Conservation (phyloP, 2,113 vertebrate genomes). For the Verasper variegatus region DNA sequence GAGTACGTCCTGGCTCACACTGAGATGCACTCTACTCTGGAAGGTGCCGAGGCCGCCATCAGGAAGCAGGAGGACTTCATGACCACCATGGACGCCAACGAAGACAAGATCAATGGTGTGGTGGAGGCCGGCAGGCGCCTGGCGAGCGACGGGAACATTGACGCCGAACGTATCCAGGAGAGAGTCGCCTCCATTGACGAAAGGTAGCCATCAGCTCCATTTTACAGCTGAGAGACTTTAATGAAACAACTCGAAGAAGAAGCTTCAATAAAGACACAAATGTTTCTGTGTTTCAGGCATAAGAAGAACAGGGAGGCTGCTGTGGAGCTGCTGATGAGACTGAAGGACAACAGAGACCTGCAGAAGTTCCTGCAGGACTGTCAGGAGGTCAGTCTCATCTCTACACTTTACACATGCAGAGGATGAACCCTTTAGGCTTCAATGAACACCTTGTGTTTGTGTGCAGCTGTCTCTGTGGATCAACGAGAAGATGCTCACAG, state of each 20-base stretch:
- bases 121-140: constrained; percentile 93
- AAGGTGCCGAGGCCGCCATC: constrained; percentile 94
- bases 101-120: constrained; percentile 95
- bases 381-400: constrained; percentile 87
- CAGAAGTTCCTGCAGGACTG: constrained; percentile 98
- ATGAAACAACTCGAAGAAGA: background rate
- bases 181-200: constrained; percentile 93
- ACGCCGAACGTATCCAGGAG: constrained; percentile 93
- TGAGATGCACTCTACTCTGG: constrained; percentile 94
- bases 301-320: constrained; percentile 95
- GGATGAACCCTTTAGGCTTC: background rate
- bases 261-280: no score
- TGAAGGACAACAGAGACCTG: constrained; percentile 97
- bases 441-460: background rate
- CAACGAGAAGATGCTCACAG: constrained; percentile 98
- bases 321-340: constrained; percentile 92
- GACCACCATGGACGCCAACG: constrained; percentile 98
- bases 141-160: constrained; percentile 93
- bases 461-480: constrained; percentile 94
- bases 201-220: constrained; percentile 78
- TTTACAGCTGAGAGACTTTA: background rate
- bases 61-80: constrained; percentile 98
- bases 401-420: background rate
- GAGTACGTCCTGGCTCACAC: constrained; percentile 96
- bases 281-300: constrained; percentile 82